These are phyloP conservation scores for Poecilia gillii DNA, from an alignment of 2,797 vertebrate species.

Conservation along the genomic window DNA sequence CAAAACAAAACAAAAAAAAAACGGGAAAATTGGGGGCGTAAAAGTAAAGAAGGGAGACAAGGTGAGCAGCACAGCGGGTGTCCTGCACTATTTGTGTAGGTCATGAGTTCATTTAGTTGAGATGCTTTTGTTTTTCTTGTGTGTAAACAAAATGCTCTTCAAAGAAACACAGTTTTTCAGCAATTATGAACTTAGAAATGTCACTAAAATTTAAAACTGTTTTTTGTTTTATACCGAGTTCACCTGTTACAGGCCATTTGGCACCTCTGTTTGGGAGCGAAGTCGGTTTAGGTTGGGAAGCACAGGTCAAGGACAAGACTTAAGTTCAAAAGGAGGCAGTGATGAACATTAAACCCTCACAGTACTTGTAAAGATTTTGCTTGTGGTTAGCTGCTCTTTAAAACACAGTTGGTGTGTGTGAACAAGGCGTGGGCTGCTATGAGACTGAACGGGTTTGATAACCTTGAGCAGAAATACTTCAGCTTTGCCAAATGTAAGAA, in stretches of 20 bases:
- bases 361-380: background rate
- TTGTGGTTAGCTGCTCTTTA: background rate
- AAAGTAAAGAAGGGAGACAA: constrained; percentile 5
- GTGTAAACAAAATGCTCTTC: constrained; percentile 18
- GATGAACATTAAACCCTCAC: background rate
- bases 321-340: constrained; percentile 31
- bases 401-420: constrained; percentile 1
- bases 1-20: too few species aligned
- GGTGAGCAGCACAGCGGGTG: constrained; percentile 32
- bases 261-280: too few species aligned
- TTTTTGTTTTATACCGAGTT: constrained; percentile 14
- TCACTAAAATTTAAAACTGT: constrained; percentile 6
- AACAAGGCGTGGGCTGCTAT: background rate
- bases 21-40: background rate
- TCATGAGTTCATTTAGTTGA: constrained; percentile 27
- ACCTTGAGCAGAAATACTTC: too few species aligned
- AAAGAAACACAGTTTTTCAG: background rate
- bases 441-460: background rate
- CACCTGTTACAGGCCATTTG: constrained; percentile 21
- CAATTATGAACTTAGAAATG: constrained; percentile 28
- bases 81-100: constrained; percentile 31
- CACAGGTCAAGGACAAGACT: constrained; percentile 15
- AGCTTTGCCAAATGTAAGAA: too few species aligned
- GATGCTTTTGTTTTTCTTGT: constrained; percentile 6
- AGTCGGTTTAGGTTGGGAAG: too few species aligned